Evolutionary conservation across 2,797 vertebrate species (phyloP).

Genomic region (Poecilia wingei): DNA sequence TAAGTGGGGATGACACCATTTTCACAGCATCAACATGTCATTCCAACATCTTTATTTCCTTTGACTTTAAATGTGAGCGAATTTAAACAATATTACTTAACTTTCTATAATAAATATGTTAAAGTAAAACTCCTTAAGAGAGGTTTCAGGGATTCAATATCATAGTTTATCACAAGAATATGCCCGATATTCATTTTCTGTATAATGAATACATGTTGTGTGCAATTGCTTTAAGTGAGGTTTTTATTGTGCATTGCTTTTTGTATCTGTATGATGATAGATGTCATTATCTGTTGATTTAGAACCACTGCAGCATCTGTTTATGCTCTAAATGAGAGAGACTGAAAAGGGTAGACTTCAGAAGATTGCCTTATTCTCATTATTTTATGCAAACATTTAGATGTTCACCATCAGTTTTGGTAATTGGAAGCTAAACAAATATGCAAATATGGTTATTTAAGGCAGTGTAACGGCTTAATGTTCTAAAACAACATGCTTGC

Average conservation of each 20-base stretch:
- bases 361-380: background rate
- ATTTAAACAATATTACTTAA: background rate
- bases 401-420: no score
- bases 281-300: background rate
- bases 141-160: background rate
- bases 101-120: background rate
- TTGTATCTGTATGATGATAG: background rate
- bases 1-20: constrained; percentile 49
- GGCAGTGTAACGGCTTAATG: background rate
- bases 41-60: constrained; percentile 29
- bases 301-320: background rate
- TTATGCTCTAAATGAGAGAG: background rate
- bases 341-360: background rate
- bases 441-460: background rate
- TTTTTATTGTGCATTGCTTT: background rate
- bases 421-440: background rate
- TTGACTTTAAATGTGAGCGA: constrained; percentile 1
- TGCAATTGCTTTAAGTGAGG: background rate
- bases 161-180: background rate
- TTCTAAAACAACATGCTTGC: background rate
- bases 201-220: background rate
- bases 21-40: constrained; percentile 26
- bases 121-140: background rate
- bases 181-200: background rate
- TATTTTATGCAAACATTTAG: background rate